Evolutionary conservation across 2,113 vertebrate genomes (phyloP).

Genomic region (Myrmophylax atrothorax): DNA sequence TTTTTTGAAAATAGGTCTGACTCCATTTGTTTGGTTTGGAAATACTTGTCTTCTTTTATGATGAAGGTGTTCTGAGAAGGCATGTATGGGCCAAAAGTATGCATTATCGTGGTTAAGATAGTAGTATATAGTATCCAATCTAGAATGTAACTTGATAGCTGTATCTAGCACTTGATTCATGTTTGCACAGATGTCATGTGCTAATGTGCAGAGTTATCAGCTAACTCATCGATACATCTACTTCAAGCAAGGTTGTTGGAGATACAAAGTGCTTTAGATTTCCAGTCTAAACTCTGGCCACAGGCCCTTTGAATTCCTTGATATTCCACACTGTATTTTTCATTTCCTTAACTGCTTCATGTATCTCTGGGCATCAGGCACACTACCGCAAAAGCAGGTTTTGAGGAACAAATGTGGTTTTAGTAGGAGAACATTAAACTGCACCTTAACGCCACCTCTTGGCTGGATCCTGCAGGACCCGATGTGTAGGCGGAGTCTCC

Average conservation of each 20-base stretch:
- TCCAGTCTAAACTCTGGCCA: not conserved
- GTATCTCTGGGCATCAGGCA: not conserved
- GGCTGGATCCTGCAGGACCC: slow-evolving; percentile 38
- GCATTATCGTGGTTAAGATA: not conserved
- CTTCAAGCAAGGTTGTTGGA: not conserved
- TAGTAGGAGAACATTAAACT: not conserved
- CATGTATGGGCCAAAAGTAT: not conserved
- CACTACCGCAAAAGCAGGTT: not conserved
- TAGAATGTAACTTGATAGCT: not conserved
- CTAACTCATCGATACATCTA: not conserved
- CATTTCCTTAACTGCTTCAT: not conserved
- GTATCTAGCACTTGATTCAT: not conserved
- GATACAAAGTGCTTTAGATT: not conserved
- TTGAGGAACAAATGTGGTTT: not conserved
- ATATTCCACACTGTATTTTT: not conserved
- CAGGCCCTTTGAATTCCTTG: not conserved
- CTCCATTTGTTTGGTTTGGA: slow-evolving; percentile 63
- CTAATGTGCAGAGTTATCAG: not conserved
- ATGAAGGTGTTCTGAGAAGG: not conserved
- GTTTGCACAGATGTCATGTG: not conserved
- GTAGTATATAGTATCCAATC: not conserved
- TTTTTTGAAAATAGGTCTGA: slow-evolving; percentile 43
- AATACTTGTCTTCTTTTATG: slow-evolving; percentile 50
- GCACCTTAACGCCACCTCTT: slow-evolving; percentile 68
- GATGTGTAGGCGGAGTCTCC: not conserved